Evolutionary conservation across 2,113 vertebrate species (phyloP), one percentile per base, ranked within the genome.

Genomic region (Prionailurus viverrinus): DNA sequence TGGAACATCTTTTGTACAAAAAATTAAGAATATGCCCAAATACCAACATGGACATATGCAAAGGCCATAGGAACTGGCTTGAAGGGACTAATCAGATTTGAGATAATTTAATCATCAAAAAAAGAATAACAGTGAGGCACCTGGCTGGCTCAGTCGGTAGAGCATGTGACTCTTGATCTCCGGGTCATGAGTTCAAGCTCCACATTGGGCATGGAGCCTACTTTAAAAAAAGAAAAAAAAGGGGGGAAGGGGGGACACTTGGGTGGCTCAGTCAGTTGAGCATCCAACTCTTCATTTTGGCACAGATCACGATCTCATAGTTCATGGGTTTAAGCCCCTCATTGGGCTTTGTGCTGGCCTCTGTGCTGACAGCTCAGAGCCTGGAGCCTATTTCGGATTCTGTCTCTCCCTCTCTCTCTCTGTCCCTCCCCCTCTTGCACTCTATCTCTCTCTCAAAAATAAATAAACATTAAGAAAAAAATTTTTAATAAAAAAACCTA

Each of bases 61-160:
- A 86, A 87, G 45, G 61, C 31, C 63, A 86, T 0, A 89, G 45
- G 25, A 80, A 83, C 82, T 12, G 93, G 63, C 4, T 23, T 94
- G 27, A 85, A 58, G 27, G 19, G 41, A 63, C 16, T 51, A 68
- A 86, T 51, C 55, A 84, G 74, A 87, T 68, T 2, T 69, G 63
- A 89, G 33, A 86, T 71, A 61, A 93, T 51, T 83, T 65, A 93
- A 65, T 86, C 31, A 92, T 25, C 33, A 63, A 79, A 88, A 71
- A 83, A 71, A 83, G 36, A 93, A 61, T 65, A 21, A 83, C 16
- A 41, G 74, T 78, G 74, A 6, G 73, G 73, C 41, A 45, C 4
- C 7, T 45, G 14, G 14, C 73, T 48, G 41, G 14, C 74, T 78
- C 41, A 31, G 74, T 76, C 1, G 15, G 41, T 78, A 29, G 74